Percentiles rank a stretch among this genome's conserved stretches.
Conservation (phyloP, 2,797 vertebrate genomes). For the Sebastes iracundus region DNA sequence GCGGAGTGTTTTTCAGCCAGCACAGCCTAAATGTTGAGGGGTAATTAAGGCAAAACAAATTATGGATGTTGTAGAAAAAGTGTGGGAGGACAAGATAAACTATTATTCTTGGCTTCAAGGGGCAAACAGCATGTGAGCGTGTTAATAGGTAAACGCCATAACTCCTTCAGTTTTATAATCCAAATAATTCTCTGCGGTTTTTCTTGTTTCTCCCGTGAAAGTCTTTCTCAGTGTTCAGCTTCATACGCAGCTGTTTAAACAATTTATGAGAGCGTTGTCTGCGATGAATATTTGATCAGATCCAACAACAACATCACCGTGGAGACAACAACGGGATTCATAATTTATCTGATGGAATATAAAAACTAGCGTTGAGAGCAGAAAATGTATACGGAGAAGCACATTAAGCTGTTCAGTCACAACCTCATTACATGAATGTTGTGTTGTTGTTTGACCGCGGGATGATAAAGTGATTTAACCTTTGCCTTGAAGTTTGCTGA, state of each 20-base stretch:
- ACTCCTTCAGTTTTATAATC: slow-evolving; percentile 38
- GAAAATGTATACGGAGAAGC: neutral
- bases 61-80: neutral
- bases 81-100: neutral
- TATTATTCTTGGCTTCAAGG: slow-evolving; percentile 1
- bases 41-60: neutral
- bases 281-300: slow-evolving; percentile 65
- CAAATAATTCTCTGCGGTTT: slow-evolving; percentile 28
- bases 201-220: slow-evolving; percentile 10
- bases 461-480: slow-evolving; percentile 28
- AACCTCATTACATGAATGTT: neutral
- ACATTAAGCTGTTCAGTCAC: slow-evolving; percentile 2
- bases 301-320: slow-evolving; percentile 53
- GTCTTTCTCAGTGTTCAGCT: slow-evolving; percentile 21
- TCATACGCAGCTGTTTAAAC: slow-evolving; percentile 46
- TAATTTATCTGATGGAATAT: slow-evolving; percentile 51
- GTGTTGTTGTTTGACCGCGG: neutral
- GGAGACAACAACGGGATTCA: slow-evolving; percentile 55
- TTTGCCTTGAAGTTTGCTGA: slow-evolving; percentile 17
- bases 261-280: slow-evolving; percentile 59
- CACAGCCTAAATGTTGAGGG: neutral
- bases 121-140: neutral
- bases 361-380: slow-evolving; percentile 18
- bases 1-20: neutral
- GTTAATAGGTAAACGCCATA: slow-evolving; percentile 3